A percentile compares a stretch with the other conserved stretches of the same genome.
Evolutionary conservation across 2,113 vertebrate genomes (phyloP).

Genomic region (Trematomus loennbergii): DNA sequence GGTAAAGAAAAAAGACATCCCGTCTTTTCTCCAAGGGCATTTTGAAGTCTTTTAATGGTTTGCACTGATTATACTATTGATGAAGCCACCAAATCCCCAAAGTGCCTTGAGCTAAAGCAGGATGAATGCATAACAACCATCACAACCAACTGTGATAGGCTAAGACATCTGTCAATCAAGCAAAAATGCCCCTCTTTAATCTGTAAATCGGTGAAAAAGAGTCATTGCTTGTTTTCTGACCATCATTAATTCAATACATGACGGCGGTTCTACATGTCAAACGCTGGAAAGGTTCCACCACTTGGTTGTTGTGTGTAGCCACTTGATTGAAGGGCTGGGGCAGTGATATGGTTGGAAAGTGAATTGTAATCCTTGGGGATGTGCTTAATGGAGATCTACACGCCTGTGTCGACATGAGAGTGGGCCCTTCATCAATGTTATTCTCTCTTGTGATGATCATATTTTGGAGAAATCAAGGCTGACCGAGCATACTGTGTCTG

Average conservation of each 20-base stretch:
- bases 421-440: background rate
- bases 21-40: background rate
- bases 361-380: conserved; percentile 30
- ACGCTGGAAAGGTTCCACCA: too few species aligned
- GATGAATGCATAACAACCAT: background rate
- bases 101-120: background rate
- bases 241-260: background rate
- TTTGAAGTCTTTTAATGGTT: background rate
- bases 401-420: conserved; percentile 7
- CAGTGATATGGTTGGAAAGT: conserved; percentile 11
- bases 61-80: background rate
- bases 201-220: background rate
- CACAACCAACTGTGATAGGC: background rate
- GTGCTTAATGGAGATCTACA: conserved; percentile 18
- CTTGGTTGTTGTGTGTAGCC: background rate
- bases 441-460: background rate
- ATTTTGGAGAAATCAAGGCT: background rate
- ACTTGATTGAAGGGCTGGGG: background rate
- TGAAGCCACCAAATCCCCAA: background rate
- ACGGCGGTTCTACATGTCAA: background rate
- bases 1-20: background rate
- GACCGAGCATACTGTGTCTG: too few species aligned
- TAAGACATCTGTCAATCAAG: background rate
- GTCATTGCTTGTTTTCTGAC: background rate
- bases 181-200: background rate